phyloP scores from a whole-genome alignment of 2,888 invertebrate species.

The Marronus borbonicus region DNA sequence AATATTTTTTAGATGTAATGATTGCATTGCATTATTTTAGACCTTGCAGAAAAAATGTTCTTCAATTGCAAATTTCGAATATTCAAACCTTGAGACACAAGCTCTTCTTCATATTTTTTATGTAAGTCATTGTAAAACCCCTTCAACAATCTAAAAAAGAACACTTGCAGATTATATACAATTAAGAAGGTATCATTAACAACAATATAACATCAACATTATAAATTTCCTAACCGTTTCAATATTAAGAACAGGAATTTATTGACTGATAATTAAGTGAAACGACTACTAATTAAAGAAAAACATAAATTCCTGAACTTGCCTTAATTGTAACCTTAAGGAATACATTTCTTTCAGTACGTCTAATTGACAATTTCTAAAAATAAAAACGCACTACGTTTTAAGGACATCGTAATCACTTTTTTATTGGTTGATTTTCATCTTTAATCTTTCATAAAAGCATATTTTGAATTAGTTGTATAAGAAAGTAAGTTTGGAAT shows the following conservation, averaged over 20 bases:
- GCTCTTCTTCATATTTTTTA: too few species aligned
- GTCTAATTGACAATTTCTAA: constrained; percentile 40
- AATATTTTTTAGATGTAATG: too few species aligned
- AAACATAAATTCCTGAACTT: constrained; percentile 17
- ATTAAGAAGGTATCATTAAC: constrained; percentile 35
- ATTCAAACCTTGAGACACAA: too few species aligned
- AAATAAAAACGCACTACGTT: constrained; percentile 12
- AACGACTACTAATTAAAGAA: not conserved
- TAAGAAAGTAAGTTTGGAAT: too few species aligned
- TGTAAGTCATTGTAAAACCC: too few species aligned
- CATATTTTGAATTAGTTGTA: too few species aligned
- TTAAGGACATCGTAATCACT: constrained; percentile 12
- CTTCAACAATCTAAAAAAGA: not conserved
- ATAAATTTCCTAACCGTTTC: constrained; percentile 38
- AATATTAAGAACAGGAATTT: constrained; percentile 19
- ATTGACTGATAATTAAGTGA: constrained; percentile 4
- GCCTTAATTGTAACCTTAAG: not conserved
- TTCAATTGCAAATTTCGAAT: too few species aligned
- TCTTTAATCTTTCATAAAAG: too few species aligned
- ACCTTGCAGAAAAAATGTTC: too few species aligned
- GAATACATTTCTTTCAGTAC: constrained; percentile 24
- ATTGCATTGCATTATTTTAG: too few species aligned
- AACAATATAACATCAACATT: constrained; percentile 43
- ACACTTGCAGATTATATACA: constrained; percentile 32
- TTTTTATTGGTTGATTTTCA: not conserved